Percentiles rank a stretch among this genome's conserved stretches.
Evolutionary conservation across 2,113 vertebrate species (phyloP).

Genomic region (Onychostoma macrolepis): DNA sequence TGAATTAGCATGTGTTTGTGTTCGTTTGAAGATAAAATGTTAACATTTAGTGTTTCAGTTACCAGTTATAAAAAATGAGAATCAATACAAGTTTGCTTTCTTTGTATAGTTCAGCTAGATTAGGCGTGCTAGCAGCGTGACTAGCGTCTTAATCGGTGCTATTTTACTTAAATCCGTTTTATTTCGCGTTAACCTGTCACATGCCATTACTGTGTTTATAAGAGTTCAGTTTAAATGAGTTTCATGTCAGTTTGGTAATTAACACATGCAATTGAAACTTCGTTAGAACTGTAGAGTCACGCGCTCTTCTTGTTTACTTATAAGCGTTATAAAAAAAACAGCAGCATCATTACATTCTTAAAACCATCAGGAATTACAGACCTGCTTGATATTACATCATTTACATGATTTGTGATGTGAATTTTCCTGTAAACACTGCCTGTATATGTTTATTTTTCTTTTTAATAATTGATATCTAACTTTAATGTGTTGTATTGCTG

Average conservation of each 20-base stretch:
- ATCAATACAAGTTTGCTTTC: background rate
- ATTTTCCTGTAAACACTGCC: background rate
- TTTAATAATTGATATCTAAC: background rate
- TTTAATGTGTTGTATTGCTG: background rate
- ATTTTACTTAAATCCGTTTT: background rate
- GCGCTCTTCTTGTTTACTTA: background rate
- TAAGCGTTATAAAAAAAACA: background rate
- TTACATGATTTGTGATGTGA: background rate
- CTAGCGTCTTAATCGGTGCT: background rate
- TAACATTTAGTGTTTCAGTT: background rate
- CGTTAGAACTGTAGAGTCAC: background rate
- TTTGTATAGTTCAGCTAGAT: background rate
- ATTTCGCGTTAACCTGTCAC: background rate
- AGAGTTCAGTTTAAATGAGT: background rate
- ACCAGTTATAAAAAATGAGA: background rate
- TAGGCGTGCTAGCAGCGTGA: slow-evolving; percentile 6
- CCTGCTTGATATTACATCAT: background rate
- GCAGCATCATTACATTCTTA: background rate
- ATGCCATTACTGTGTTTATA: background rate
- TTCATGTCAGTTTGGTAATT: background rate
- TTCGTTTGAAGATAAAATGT: background rate
- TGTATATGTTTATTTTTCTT: background rate
- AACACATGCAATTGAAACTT: background rate
- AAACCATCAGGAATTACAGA: background rate
- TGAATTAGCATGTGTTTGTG: background rate